Conservation (phyloP, 2,888 invertebrate genomes). For the Acanthopleura granulata region DNA sequence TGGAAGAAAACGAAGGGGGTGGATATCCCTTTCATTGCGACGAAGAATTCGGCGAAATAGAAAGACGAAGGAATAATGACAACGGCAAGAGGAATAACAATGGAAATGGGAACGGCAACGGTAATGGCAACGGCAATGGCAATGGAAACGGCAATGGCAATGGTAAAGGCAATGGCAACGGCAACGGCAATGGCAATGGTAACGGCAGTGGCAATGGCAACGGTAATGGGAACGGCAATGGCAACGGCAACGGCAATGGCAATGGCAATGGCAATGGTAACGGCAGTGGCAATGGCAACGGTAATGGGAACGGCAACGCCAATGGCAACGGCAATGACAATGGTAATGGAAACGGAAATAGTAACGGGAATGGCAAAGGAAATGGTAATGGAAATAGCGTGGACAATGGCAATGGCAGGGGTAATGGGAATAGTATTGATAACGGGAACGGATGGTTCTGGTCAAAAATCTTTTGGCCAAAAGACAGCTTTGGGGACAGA, state of each 20-base stretch:
- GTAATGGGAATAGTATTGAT: background rate
- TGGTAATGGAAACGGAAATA: background rate
- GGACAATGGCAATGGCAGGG: constrained; percentile 1
- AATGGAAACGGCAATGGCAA: background rate
- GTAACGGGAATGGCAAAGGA: background rate
- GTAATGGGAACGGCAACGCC: constrained; percentile 15
- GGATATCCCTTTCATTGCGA: too few species aligned
- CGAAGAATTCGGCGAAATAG: too few species aligned
- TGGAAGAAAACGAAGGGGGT: too few species aligned
- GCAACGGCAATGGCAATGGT: background rate
- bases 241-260: constrained; percentile 6
- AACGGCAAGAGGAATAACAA: background rate
- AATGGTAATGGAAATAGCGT: background rate
- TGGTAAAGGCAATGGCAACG: background rate
- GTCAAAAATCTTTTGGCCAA: too few species aligned
- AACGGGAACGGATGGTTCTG: background rate
- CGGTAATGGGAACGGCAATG: background rate
- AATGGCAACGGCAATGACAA: constrained; percentile 3
- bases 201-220: background rate
- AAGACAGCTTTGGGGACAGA: background rate
- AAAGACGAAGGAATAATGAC: background rate
- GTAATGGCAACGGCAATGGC: background rate
- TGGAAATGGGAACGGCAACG: background rate
- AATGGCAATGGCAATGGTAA: background rate
- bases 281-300: background rate